These are phyloP conservation scores for Enteromius viviparus DNA, from an alignment of 2,797 vertebrate species.

Conservation along the genomic window DNA sequence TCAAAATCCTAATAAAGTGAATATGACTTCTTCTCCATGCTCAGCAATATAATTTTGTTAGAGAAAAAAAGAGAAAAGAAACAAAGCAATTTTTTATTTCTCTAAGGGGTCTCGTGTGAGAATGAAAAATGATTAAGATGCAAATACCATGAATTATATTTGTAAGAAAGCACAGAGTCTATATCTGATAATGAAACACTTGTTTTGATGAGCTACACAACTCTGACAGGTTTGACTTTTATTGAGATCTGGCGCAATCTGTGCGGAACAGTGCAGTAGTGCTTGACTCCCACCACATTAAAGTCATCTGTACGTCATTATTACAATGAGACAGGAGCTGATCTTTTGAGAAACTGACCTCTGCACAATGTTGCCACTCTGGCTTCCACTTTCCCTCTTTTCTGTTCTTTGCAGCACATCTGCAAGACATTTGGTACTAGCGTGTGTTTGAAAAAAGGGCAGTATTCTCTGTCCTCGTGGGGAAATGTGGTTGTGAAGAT, in stretches of 20 bases:
- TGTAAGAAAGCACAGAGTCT: conserved; percentile 21
- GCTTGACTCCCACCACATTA: conserved; percentile 18
- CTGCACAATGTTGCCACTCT: conserved; percentile 33
- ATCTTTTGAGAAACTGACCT: conserved; percentile 46
- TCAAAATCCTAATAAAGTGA: conserved; percentile 57
- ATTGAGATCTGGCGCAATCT: neutral
- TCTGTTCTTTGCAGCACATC: conserved; percentile 69
- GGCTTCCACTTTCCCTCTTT: conserved; percentile 28
- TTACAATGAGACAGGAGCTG: conserved; percentile 40
- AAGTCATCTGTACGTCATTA: conserved; percentile 31
- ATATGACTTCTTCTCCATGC: conserved; percentile 48
- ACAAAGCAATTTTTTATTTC: conserved; percentile 35
- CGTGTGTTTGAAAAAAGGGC: conserved; percentile 67
- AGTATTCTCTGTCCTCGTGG: conserved; percentile 76
- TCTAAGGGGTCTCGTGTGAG: conserved; percentile 38
- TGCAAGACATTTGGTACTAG: conserved; percentile 79
- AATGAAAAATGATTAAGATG: conserved; percentile 42
- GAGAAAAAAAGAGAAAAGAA: conserved; percentile 7
- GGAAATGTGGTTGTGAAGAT: conserved; percentile 78
- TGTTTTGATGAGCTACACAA: conserved; percentile 16
- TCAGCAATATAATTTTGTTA: conserved; percentile 53
- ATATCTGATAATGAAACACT: conserved; percentile 41
- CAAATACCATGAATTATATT: conserved; percentile 43
- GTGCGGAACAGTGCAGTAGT: neutral
- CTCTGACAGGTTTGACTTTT: conserved; percentile 23